These are phyloP conservation scores for Desmodus rotundus DNA, from an alignment of 2,113 vertebrate genomes.

Conservation along the genomic window DNA sequence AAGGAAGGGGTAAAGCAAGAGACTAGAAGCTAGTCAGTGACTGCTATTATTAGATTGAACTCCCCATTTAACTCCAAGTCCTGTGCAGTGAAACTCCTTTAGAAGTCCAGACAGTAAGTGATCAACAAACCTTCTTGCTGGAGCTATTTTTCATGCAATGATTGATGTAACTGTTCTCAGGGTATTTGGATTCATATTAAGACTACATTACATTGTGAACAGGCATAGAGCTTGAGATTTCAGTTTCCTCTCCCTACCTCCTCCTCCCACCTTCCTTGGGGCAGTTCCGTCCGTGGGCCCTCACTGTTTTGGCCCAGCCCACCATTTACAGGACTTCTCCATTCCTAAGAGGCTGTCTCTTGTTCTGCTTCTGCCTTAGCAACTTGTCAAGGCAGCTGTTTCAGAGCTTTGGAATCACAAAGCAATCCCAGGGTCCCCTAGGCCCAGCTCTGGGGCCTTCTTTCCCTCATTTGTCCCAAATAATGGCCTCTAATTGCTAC, in stretches of 20 bases:
- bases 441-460: not conserved
- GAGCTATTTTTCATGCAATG: not conserved
- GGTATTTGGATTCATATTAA: not conserved
- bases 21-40: not conserved
- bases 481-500: conserved; percentile 30
- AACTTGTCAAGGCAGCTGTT: not conserved
- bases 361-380: not conserved
- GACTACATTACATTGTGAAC: not conserved
- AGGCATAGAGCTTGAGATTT: not conserved
- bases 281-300: not conserved
- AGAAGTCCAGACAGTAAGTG: not conserved
- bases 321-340: not conserved
- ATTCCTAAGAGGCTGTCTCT: conserved; percentile 2
- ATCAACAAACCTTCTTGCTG: not conserved
- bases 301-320: not conserved
- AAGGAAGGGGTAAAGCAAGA: not conserved
- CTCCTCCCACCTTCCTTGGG: not conserved
- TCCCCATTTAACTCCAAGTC: not conserved
- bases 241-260: not conserved
- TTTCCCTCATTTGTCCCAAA: conserved; percentile 34
- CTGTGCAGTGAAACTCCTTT: not conserved
- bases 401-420: conserved; percentile 3
- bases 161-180: not conserved
- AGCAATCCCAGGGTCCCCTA: not conserved
- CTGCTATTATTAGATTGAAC: not conserved